Base-by-base conservation (phyloP, 2,113 vertebrate species). In the Spheniscus mendiculus region DNA sequence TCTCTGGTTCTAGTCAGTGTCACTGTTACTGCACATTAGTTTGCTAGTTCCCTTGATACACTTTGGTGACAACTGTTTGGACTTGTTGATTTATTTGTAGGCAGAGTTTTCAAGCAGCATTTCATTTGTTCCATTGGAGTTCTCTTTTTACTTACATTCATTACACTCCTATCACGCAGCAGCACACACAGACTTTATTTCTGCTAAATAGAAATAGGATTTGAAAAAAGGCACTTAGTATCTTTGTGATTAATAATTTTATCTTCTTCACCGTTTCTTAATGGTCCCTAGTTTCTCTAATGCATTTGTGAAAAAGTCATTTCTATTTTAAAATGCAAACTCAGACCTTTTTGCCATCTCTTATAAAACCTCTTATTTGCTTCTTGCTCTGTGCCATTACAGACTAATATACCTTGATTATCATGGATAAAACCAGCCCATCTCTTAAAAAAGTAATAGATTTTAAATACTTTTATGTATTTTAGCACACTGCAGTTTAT, bases 181-280 rank as follows among this genome's bases (percentile, higher is more conserved):
- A 89, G 59, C 59, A 90, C 40, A 80, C 63, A 84, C 22, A 66
- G 32, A 62, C 59, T 91, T 89, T 76, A 94, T 72, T 95, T 93
- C 86, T 86, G 45, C 83, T 89, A 74, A 50, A 78, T 0, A 95
- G 88, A 94, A 94, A 94, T 1, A 81, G 69, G 26, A 70, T 81
- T 82, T 76, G 59, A 86, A 93, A 30, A 94, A 90, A 90, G 59
- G 69, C 83, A 95, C 56, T 87, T 81, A 69, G 61, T 67, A 93
- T 44, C 86, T 84, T 78, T 87, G 52, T 92, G 85, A 92, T 92
- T 93, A 93, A 87, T 92, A 95, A 87, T 78, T 95, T 95, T 87
- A 97, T 91, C 83, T 61, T 87, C 61, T 70, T 78, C 86, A 89
- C 92, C 21, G 86, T 91, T 95, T 95, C 94, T 82, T 96, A 93